Evolutionary conservation across 2,797 vertebrate species (phyloP).

Genomic region (Austrolebias charrua): DNA sequence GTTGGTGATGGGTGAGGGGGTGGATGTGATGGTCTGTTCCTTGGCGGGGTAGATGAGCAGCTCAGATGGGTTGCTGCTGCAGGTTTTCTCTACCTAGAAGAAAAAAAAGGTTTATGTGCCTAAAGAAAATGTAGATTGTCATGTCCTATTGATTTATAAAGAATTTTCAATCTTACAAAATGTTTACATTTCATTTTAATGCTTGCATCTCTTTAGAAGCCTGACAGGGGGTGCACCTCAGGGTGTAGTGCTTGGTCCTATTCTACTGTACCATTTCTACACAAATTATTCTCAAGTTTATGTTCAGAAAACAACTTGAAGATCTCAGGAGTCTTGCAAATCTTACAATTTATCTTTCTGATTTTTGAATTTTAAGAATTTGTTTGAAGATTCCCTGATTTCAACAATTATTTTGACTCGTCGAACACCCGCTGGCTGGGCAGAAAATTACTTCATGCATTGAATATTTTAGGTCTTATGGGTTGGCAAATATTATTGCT

Average conservation of each 20-base stretch:
- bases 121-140: neutral
- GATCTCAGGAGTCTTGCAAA: too few relatives aligned
- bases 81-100: slow-evolving; percentile 79
- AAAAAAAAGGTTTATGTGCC: neutral
- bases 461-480: too few relatives aligned
- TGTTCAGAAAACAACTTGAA: too few relatives aligned
- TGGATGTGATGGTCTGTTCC: slow-evolving; percentile 36
- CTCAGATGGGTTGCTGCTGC: slow-evolving; percentile 82
- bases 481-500: too few relatives aligned
- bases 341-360: too few relatives aligned
- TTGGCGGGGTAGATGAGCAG: slow-evolving; percentile 88
- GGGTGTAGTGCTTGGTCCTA: neutral
- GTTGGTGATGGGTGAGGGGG: slow-evolving; percentile 20
- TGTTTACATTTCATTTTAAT: neutral
- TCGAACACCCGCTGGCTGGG: too few relatives aligned
- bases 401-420: too few relatives aligned
- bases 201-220: neutral
- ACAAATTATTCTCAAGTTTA: neutral
- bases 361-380: too few relatives aligned
- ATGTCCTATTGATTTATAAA: neutral
- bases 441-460: too few relatives aligned
- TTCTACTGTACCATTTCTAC: neutral
- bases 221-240: neutral
- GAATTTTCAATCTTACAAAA: neutral
- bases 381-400: too few relatives aligned